Conservation (phyloP, 2,888 invertebrate species). For the Agriopis marginaria region DNA sequence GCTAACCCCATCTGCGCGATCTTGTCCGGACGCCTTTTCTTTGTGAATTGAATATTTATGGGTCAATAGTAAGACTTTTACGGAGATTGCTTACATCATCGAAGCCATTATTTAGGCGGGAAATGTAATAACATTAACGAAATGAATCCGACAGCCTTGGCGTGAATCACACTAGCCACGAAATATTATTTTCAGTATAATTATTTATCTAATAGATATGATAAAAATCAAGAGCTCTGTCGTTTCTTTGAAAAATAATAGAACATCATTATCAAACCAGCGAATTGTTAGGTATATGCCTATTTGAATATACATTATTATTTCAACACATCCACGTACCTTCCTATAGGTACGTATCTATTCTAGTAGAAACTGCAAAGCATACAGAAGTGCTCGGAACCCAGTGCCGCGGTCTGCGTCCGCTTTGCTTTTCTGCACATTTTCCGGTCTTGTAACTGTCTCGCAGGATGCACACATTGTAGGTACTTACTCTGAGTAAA, state of each 20-base stretch:
- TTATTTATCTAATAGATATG: background rate
- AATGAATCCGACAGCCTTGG: constrained; percentile 19
- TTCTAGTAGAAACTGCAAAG: background rate
- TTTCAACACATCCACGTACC: too few species aligned
- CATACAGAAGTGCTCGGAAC: constrained; percentile 8
- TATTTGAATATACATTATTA: too few species aligned
- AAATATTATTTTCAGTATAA: constrained; percentile 9
- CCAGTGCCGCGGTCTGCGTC: constrained; percentile 4
- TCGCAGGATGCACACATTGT: constrained; percentile 25
- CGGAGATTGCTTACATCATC: constrained; percentile 78
- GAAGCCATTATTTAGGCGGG: constrained; percentile 76
- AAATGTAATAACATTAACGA: constrained; percentile 59
- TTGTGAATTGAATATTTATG: constrained; percentile 65
- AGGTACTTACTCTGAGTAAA: background rate
- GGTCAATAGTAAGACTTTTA: constrained; percentile 76
- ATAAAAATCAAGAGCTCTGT: background rate
- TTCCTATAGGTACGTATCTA: background rate
- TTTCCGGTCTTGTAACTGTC: constrained; percentile 20
- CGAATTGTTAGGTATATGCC: background rate
- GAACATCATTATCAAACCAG: background rate
- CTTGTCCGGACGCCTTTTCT: constrained; percentile 26
- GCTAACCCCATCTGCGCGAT: constrained; percentile 20
- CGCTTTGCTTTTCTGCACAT: constrained; percentile 26
- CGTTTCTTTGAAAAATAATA: background rate
- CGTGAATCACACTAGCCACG: constrained; percentile 4